Evolutionary conservation across 2,113 vertebrate species (phyloP).

Genomic region (Leptocoma aspasia): DNA sequence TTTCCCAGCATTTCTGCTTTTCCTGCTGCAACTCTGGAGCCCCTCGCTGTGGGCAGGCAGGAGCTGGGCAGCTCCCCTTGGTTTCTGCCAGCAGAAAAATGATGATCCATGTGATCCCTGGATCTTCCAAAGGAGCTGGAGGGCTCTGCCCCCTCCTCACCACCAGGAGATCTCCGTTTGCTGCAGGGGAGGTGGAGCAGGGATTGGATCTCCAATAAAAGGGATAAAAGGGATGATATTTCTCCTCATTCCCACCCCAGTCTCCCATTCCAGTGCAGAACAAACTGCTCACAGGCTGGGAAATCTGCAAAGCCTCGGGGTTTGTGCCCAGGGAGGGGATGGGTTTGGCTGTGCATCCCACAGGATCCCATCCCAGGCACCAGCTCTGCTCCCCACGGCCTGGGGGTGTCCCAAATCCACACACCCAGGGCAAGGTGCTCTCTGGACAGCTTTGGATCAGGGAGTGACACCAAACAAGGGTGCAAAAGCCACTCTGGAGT

Average conservation of each 20-base stretch:
- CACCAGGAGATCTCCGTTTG: not conserved
- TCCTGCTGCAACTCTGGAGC: not conserved
- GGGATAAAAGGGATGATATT: not conserved
- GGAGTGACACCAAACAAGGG: not conserved
- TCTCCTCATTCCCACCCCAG: not conserved
- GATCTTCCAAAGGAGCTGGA: not conserved
- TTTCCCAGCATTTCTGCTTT: not conserved
- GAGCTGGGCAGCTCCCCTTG: not conserved
- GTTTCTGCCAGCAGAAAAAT: not conserved
- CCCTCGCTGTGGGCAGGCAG: fast-evolving
- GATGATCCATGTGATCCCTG: not conserved
- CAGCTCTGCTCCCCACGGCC: not conserved
- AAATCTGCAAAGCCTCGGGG: fast-evolving
- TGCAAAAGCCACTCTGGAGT: not conserved
- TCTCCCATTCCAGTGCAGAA: not conserved
- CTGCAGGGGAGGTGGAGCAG: not conserved
- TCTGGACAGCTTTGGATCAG: not conserved
- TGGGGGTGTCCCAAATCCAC: not conserved
- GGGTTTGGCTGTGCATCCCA: fast-evolving
- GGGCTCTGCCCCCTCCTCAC: not conserved
- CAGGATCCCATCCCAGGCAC: not conserved
- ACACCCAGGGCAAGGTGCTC: not conserved
- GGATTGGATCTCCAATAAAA: not conserved
- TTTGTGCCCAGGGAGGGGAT: not conserved
- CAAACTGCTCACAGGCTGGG: not conserved